Evolutionary conservation across 2,888 invertebrate genomes (phyloP).

Genomic region (Eilema depressum): DNA sequence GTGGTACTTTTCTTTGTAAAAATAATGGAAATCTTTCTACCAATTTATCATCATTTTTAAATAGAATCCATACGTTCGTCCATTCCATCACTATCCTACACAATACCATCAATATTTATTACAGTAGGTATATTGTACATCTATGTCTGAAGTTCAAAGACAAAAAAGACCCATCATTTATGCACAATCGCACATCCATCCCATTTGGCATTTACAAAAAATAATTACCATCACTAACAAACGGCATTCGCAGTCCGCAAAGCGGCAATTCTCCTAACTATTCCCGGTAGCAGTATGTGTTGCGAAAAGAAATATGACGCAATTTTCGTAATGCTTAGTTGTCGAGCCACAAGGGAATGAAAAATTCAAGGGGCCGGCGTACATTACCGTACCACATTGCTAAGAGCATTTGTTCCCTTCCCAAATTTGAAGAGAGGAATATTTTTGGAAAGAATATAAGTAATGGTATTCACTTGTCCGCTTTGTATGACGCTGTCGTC

Average conservation of each 20-base stretch:
- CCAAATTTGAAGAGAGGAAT: slow-evolving; percentile 72
- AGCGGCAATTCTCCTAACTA: slow-evolving; percentile 78
- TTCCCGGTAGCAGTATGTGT: slow-evolving; percentile 72
- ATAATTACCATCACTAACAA: slow-evolving; percentile 59
- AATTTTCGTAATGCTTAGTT: slow-evolving; percentile 86
- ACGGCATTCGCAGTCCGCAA: slow-evolving; percentile 61
- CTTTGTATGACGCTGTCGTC: slow-evolving; percentile 46
- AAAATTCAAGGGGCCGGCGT: slow-evolving; percentile 85
- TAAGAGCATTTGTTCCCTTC: slow-evolving; percentile 79
- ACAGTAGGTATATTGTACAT: too few species aligned
- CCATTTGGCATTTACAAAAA: slow-evolving; percentile 33
- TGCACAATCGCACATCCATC: slow-evolving; percentile 6
- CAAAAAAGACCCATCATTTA: not conserved
- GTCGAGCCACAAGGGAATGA: slow-evolving; percentile 86
- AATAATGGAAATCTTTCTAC: too few species aligned
- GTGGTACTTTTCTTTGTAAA: too few species aligned
- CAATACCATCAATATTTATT: too few species aligned
- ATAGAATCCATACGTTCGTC: too few species aligned
- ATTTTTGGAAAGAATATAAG: slow-evolving; percentile 67
- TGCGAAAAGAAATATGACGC: slow-evolving; percentile 85
- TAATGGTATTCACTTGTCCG: slow-evolving; percentile 61
- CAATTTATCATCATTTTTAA: too few species aligned
- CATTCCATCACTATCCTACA: too few species aligned
- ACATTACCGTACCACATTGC: slow-evolving; percentile 82
- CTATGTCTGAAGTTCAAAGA: not conserved